Evolutionary conservation across 2,888 invertebrate species (phyloP).

Genomic region (Cactoblastis cactorum): DNA sequence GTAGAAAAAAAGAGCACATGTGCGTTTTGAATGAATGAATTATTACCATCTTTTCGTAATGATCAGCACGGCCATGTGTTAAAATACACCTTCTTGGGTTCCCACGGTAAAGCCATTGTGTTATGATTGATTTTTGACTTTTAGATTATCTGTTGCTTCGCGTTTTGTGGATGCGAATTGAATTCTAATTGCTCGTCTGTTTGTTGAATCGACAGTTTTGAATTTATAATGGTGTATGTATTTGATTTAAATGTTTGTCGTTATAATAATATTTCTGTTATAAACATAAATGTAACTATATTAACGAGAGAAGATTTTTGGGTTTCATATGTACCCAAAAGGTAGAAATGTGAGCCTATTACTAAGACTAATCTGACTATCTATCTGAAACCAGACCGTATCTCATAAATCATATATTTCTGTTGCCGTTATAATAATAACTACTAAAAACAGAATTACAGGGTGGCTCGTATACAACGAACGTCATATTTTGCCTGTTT

Average conservation of each 20-base stretch:
- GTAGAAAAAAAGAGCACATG: slow-evolving; percentile 52
- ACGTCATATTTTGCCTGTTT: no score
- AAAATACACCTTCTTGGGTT: slow-evolving; percentile 54
- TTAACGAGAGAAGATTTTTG: no score
- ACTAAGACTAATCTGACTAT: no score
- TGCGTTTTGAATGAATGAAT: slow-evolving; percentile 43
- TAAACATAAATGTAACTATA: no score
- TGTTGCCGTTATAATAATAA: no score
- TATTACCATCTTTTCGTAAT: slow-evolving; percentile 61
- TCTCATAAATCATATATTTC: no score
- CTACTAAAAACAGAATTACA: no score
- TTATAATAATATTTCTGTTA: no score
- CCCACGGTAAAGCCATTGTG: slow-evolving; percentile 51
- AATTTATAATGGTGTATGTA: neutral
- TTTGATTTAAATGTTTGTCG: neutral
- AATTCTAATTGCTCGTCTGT: slow-evolving; percentile 15
- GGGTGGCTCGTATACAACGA: no score
- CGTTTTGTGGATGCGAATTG: slow-evolving; percentile 17
- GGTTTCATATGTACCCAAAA: no score
- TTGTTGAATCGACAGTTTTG: slow-evolving; percentile 4
- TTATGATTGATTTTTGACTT: slow-evolving; percentile 38
- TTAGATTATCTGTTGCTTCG: slow-evolving; percentile 25
- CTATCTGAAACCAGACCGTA: no score
- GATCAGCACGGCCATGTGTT: slow-evolving; percentile 53
- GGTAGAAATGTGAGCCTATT: no score